Percentiles rank a stretch among this genome's conserved stretches.
Evolutionary conservation across 1,140 invertebrate genomes (phyloP).

Genomic region (Zaprionus kolodkinae): DNA sequence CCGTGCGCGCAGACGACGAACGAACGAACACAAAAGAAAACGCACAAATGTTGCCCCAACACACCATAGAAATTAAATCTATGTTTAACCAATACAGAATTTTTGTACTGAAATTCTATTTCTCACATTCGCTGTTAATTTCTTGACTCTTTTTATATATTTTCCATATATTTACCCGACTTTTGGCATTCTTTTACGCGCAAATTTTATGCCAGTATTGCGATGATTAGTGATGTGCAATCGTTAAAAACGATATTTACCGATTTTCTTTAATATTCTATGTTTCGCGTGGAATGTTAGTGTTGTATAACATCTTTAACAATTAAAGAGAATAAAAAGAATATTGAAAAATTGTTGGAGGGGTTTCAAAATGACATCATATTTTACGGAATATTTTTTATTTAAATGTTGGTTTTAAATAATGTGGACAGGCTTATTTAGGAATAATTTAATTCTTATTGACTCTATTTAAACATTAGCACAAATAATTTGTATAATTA

Average conservation of each 20-base stretch:
- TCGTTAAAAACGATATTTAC: conserved; percentile 18
- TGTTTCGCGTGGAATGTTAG: conserved; percentile 42
- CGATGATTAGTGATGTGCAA: conserved; percentile 47
- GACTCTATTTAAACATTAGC: too few relatives aligned
- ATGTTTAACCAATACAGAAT: conserved; percentile 2
- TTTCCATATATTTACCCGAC: conserved; percentile 34
- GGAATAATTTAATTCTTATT: too few relatives aligned
- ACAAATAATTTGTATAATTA: neutral
- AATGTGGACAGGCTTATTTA: too few relatives aligned
- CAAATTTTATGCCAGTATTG: conserved; percentile 58
- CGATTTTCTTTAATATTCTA: conserved; percentile 15
- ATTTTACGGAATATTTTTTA: neutral
- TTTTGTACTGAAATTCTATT: neutral
- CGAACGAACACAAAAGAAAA: conserved; percentile 76
- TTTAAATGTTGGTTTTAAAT: neutral
- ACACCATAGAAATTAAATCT: conserved; percentile 48
- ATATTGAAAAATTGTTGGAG: neutral
- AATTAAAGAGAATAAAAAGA: neutral
- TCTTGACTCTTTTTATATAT: conserved; percentile 17
- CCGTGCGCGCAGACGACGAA: conserved; percentile 65
- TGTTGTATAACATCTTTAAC: conserved; percentile 15
- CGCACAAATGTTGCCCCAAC: conserved; percentile 40
- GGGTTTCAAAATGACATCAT: neutral
- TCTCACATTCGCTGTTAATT: conserved; percentile 19
- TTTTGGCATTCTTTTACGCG: conserved; percentile 68